Conservation (phyloP, 2,888 invertebrate species). For the Tanytarsus gracilentus region DNA sequence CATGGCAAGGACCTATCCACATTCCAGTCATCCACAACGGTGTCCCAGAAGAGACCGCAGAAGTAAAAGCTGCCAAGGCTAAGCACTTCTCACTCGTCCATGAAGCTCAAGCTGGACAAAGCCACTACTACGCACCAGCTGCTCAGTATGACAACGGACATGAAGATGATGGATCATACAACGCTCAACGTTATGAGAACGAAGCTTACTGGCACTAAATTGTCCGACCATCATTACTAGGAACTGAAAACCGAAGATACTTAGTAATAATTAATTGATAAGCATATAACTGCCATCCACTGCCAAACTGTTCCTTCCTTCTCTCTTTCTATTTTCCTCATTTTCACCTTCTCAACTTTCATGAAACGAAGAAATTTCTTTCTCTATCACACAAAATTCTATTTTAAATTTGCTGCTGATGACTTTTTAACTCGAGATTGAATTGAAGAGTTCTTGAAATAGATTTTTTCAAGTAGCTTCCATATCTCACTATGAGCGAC, state of each 20-base stretch:
- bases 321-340: neutral
- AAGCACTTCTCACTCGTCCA: constrained; percentile 42
- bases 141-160: constrained; percentile 15
- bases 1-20: constrained; percentile 41
- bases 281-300: neutral
- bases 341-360: neutral
- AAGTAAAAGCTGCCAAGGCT: constrained; percentile 45
- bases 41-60: constrained; percentile 46
- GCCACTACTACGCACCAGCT: too few relatives aligned
- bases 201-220: constrained; percentile 32
- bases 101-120: constrained; percentile 36
- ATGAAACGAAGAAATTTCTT: neutral
- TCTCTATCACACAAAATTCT: neutral
- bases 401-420: neutral
- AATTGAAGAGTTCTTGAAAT: neutral
- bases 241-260: constrained; percentile 20
- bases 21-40: constrained; percentile 45
- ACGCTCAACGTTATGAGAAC: constrained; percentile 37
- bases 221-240: constrained; percentile 9
- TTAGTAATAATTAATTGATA: constrained; percentile 16
- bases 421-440: too few relatives aligned
- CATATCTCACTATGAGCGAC: neutral
- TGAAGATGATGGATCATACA: constrained; percentile 35
- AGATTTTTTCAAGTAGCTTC: neutral
- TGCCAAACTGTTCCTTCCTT: constrained; percentile 17